Base-by-base conservation (phyloP, 2,113 vertebrate species). In the Albula goreensis region DNA sequence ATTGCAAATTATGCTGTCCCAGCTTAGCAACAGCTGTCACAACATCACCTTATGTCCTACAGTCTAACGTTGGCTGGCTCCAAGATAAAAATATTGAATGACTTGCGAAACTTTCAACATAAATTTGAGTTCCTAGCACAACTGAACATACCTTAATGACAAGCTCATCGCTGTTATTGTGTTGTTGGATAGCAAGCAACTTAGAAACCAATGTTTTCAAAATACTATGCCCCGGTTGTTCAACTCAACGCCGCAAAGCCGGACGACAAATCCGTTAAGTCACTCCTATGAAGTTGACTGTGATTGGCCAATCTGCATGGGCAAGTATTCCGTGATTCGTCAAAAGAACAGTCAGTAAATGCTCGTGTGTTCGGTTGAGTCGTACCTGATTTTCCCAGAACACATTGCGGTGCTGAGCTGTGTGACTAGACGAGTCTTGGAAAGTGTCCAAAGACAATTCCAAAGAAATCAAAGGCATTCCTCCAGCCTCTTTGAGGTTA, bases 71-170 rank as follows among this genome's bases (percentile, higher is more conserved):
- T 77, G 50, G 13, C 10, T 52, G 50, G 57, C 57, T 60, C 11
- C 57, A 41, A 31, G 49, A 80, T 49, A 57, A 50, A 63, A 48
- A 60, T 22, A 63, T 50, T 10, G 22, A 3, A 7, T 11, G 25
- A 53, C 19, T 12, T 51, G 10, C 19, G 7, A 0, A 31, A 31
- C 15, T 49, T 83, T 60, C 49, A 50, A 83, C 22, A 15, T 49
- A 60, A 2, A 10, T 15, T 66, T 66, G 11, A 60, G 6, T 63
- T 83, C 41, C 13, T 60, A 60, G 25, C 7, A 4, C 52, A 51
- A 56, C 79, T 85, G 25, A n/a, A 22, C 9, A 90, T 92, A 95
- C 95, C 95, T 90, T 5, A 94, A 31, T 78, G 93, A 88, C 49
- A 94, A 49, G 66, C 94, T 95, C 95, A 95, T 95, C 31, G 5